Conservation (phyloP, 1,140 invertebrate genomes). For the Helicoverpa armigera region DNA sequence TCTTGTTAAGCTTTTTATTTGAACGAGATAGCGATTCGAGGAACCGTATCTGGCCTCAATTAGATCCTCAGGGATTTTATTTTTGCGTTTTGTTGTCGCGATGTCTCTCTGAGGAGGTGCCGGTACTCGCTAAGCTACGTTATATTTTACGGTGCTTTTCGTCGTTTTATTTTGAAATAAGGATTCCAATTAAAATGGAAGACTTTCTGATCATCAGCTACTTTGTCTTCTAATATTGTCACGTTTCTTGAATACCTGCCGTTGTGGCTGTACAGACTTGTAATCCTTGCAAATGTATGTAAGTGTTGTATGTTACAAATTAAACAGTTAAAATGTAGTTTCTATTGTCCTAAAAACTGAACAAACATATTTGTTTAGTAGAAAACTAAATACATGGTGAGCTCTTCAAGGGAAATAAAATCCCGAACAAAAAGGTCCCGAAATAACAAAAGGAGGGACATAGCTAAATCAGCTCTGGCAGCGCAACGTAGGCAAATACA, state of each 20-base stretch:
- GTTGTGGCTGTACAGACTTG: no score
- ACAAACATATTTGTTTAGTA: no score
- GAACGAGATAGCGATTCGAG: constrained; percentile 30
- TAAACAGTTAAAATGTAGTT: no score
- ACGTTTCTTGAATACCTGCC: no score
- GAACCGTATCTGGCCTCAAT: constrained; percentile 22
- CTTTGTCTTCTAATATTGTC: no score
- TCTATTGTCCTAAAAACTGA: no score
- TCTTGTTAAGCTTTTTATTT: constrained; percentile 39
- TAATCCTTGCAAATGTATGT: no score
- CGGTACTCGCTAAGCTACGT: no score
- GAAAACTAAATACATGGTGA: not conserved
- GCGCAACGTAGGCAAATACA: constrained; percentile 9
- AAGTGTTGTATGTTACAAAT: no score
- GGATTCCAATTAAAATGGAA: no score
- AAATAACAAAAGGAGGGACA: not conserved
- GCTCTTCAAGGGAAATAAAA: not conserved
- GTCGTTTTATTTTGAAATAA: not conserved
- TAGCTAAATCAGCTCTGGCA: not conserved
- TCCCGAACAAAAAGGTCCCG: not conserved
- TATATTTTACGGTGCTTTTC: not conserved
- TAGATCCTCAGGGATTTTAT: constrained; percentile 35
- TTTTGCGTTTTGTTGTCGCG: constrained; percentile 13
- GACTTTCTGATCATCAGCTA: no score
- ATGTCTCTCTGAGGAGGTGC: not conserved